Conservation (phyloP, 1,140 invertebrate species). For the Procambarus clarkii region DNA sequence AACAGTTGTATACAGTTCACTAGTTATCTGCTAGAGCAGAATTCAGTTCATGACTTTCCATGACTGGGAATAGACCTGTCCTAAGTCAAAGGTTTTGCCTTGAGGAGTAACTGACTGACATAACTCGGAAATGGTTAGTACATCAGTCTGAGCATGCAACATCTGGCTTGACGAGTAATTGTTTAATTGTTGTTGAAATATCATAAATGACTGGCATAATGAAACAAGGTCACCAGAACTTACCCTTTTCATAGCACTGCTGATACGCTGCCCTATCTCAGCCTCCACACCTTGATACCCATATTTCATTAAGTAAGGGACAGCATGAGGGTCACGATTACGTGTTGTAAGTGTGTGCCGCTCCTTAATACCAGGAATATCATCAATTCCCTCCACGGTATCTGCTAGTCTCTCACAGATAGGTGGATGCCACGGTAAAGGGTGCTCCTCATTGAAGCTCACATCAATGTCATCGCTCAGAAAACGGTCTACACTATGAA, state of each 20-base stretch:
- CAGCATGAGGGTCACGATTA: conserved; percentile 75
- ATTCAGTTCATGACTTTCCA: too few relatives aligned
- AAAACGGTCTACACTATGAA: conserved; percentile 75
- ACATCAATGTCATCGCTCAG: conserved; percentile 81
- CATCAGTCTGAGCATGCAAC: too few relatives aligned
- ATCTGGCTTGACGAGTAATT: too few relatives aligned
- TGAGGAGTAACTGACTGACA: too few relatives aligned
- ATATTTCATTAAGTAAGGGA: conserved; percentile 79
- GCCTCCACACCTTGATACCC: conserved; percentile 79
- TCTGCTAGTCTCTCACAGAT: conserved; percentile 79
- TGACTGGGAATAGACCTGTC: too few relatives aligned
- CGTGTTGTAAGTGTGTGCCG: conserved; percentile 75
- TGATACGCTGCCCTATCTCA: conserved; percentile 86
- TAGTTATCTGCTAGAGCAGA: not conserved
- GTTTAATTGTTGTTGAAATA: too few relatives aligned
- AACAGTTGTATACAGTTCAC: too few relatives aligned
- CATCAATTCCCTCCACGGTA: conserved; percentile 75
- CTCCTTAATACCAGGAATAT: conserved; percentile 76
- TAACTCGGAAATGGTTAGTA: too few relatives aligned
- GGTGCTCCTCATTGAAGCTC: conserved; percentile 80
- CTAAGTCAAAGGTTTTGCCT: too few relatives aligned
- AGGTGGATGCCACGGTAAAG: conserved; percentile 86
- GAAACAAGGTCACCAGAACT: not conserved
- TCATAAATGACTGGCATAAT: not conserved
- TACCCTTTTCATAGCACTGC: conserved; percentile 83